Conservation (phyloP, 2,888 invertebrate species). For the Eudemis profundana region DNA sequence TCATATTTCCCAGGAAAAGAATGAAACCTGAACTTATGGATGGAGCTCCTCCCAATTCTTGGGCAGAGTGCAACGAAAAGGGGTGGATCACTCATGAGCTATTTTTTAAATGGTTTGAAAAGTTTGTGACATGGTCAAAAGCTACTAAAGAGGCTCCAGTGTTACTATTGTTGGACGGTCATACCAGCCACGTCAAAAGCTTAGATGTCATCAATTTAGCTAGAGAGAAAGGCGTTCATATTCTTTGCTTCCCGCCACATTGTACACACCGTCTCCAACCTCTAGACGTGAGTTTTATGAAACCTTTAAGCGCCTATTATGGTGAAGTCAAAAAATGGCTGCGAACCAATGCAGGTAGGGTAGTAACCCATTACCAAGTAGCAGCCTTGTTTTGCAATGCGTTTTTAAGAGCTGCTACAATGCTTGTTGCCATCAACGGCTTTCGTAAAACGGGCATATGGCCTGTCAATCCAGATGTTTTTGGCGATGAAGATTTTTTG, state of each 20-base stretch:
- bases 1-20: too few species aligned
- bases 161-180: not conserved
- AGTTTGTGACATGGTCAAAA: not conserved
- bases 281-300: not conserved
- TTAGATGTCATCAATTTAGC: not conserved
- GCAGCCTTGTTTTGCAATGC: not conserved
- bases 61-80: too few species aligned
- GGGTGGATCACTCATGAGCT: too few species aligned
- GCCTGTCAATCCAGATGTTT: too few species aligned
- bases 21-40: too few species aligned
- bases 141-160: not conserved
- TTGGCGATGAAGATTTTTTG: too few species aligned
- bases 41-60: too few species aligned
- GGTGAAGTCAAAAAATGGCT: not conserved
- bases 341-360: not conserved
- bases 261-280: not conserved
- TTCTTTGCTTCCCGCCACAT: not conserved
- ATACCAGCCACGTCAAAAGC: not conserved
- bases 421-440: too few species aligned
- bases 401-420: not conserved
- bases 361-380: not conserved
- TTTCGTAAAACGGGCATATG: too few species aligned
- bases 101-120: too few species aligned
- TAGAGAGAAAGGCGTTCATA: not conserved
- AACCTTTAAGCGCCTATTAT: not conserved